Percentiles rank a stretch among this genome's conserved stretches.
Conservation (phyloP, 2,797 vertebrate species). For the Caiman crocodilus region DNA sequence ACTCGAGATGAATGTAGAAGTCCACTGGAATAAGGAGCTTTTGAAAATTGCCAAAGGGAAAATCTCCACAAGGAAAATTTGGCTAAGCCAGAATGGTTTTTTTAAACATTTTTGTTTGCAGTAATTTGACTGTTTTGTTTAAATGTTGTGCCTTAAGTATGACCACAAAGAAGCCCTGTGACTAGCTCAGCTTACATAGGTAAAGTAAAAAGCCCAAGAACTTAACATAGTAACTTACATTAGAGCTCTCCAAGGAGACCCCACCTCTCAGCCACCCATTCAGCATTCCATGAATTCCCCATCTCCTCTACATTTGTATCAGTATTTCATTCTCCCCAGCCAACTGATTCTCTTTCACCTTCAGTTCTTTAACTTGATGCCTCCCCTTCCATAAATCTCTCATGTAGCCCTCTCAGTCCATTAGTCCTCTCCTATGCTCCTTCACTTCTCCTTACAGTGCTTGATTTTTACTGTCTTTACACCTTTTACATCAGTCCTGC, state of each 20-base stretch:
- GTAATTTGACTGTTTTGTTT: constrained; percentile 57
- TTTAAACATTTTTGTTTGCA: constrained; percentile 57
- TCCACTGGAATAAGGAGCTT: constrained; percentile 57
- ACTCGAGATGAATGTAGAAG: constrained; percentile 61
- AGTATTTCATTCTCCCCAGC: not conserved
- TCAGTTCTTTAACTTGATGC: not conserved
- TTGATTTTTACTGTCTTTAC: not conserved
- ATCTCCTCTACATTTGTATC: not conserved
- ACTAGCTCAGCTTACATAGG: not conserved
- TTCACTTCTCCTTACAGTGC: not conserved
- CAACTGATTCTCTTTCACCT: not conserved
- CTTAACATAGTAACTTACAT: constrained; percentile 5
- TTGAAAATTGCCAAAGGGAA: constrained; percentile 58
- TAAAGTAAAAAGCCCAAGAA: not conserved
- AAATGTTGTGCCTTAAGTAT: constrained; percentile 27
- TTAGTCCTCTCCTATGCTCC: not conserved
- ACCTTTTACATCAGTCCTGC: not conserved
- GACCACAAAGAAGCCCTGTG: constrained; percentile 6
- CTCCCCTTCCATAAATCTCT: not conserved
- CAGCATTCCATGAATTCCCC: not conserved
- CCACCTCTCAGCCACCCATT: not conserved
- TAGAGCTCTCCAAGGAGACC: not conserved
- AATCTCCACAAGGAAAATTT: constrained; percentile 57
- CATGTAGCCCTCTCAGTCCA: not conserved
- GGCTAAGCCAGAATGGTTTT: constrained; percentile 67